Evolutionary conservation across 92 coral and sea anemone species (phyloP).

Genomic region (Zoanthus gigantus): DNA sequence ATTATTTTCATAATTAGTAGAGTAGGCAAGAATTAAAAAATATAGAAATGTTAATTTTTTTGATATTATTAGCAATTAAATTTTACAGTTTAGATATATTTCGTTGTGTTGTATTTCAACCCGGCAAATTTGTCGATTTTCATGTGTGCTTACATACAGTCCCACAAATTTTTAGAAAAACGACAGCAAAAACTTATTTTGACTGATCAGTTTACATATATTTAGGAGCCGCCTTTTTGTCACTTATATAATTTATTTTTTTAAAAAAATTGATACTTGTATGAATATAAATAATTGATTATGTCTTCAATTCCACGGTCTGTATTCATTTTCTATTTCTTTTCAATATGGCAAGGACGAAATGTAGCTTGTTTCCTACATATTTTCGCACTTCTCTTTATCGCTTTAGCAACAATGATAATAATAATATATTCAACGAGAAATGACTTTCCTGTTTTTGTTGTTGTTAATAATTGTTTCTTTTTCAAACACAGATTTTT

Average conservation of each 20-base stretch:
- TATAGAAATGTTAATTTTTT: too few relatives aligned
- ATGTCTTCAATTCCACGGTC: constrained; percentile 23
- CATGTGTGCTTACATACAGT: not conserved
- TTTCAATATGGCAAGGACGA: not conserved
- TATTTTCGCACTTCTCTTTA: not conserved
- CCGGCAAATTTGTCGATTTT: not conserved
- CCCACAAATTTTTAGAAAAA: not conserved
- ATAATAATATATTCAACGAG: too few relatives aligned
- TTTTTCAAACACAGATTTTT: too few relatives aligned
- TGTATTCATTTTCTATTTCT: not conserved
- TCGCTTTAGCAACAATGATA: constrained; percentile 10
- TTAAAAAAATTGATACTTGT: not conserved
- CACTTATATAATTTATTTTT: not conserved
- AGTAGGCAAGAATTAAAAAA: too few relatives aligned
- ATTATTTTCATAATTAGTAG: too few relatives aligned
- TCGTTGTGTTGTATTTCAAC: not conserved
- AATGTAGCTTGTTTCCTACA: not conserved
- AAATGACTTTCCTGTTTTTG: not conserved
- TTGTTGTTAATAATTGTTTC: not conserved
- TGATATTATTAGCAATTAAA: too few relatives aligned
- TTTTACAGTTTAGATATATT: too few relatives aligned
- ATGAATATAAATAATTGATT: constrained; percentile 31
- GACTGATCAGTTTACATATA: not conserved
- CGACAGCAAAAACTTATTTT: not conserved
- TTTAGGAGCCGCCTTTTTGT: not conserved